A percentile compares a stretch with the other conserved stretches of the same genome.
phyloP scores from a whole-genome alignment of 2,113 vertebrate genomes.

The Coryphaenoides rupestris region DNA sequence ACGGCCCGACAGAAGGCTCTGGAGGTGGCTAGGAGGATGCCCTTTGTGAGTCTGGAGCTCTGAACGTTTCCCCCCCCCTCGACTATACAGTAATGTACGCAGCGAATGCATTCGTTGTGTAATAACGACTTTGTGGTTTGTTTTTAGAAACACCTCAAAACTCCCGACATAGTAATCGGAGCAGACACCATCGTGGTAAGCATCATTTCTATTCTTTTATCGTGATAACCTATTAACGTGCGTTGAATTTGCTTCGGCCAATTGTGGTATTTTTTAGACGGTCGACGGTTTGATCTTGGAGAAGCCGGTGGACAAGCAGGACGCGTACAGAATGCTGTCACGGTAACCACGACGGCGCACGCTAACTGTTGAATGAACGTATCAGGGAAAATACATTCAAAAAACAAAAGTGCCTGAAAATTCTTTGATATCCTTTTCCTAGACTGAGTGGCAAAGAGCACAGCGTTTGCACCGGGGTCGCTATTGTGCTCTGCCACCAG shows the following conservation, averaged over 20 bases:
- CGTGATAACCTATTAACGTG: not conserved
- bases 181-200: conserved; percentile 96
- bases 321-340: conserved; percentile 90
- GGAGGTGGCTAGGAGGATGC: conserved; percentile 88
- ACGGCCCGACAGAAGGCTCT: conserved; percentile 91
- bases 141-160: conserved; percentile 84
- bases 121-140: not conserved
- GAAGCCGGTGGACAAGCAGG: conserved; percentile 89
- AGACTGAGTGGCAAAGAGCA: conserved; percentile 91
- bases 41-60: conserved; percentile 72
- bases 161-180: conserved; percentile 90
- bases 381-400: not conserved
- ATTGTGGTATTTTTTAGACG: conserved; percentile 62
- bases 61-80: not conserved
- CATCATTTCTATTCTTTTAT: not conserved
- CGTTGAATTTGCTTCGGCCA: not conserved
- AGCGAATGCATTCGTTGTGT: not conserved
- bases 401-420: too few species aligned
- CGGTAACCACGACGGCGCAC: conserved; percentile 60
- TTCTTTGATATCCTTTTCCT: not conserved
- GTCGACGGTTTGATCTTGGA: conserved; percentile 85
- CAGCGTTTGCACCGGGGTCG: conserved; percentile 91
- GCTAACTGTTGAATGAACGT: not conserved
- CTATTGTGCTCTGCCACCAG: conserved; percentile 76
- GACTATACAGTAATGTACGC: not conserved